Base-by-base conservation (phyloP, 30 jellyfish, hydroid and myxozoan genomes). In the Pseudorhiza aurosa region DNA sequence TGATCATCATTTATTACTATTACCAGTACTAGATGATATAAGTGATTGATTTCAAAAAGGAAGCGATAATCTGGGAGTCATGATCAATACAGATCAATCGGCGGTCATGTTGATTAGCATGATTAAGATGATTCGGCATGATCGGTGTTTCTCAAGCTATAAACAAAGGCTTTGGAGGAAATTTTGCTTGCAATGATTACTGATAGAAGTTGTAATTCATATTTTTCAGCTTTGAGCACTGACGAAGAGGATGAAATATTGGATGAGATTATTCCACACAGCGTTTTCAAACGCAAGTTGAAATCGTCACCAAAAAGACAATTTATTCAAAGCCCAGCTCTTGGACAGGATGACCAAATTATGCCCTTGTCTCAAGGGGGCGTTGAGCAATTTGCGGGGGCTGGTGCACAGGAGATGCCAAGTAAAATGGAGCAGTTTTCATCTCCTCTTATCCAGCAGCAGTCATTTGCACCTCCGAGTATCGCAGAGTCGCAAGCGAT, bases 211-310 rank as follows among this genome's bases (percentile, higher is more conserved):
- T n/a, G n/a, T n/a, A n/a, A n/a, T n/a, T n/a, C n/a, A n/a, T n/a
- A n/a, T n/a, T n/a, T 53, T 53, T 22, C 35, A 53, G 67, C 37
- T 19, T 53, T 36, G 24, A 19, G 21, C 5, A 25, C 59, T n/a
- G 81, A 85, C 29, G 96, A 85, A 65, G 96, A 74, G 51, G 96
- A 85, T 46, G 96, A 85, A 0, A 15, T 85, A n/a, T 87, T 85
- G 4, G 90, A 74, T 28, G 88, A 75, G 32, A 50, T 85, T 6
- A 85, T 85, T 14, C 96, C 96, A 12, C 89, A 67, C 28, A 42
- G 33, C 1, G 17, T 75, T 45, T 59, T 49, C 49, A 75, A 85
- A 76, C 72, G 96, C 44, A 82, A 69, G 45, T 71, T 82, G 24
- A 4, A 53, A 36, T 43, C 78, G 10, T 49, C 72, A 2, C 83